Evolutionary conservation across 2,113 vertebrate genomes (phyloP).

Genomic region (Aviceda subcristata): DNA sequence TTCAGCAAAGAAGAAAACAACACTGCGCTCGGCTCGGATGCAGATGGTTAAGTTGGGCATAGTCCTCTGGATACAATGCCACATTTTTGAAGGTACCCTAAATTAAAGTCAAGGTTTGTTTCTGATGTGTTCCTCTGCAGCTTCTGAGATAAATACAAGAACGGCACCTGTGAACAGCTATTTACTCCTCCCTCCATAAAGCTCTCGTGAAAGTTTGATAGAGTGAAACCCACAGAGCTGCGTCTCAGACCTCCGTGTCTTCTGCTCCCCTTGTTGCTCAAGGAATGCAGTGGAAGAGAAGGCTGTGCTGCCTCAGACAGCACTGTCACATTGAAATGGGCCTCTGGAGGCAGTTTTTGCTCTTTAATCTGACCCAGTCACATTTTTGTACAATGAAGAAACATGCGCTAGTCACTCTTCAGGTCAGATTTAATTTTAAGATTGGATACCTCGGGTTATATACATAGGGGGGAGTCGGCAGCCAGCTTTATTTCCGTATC

Average conservation of each 20-base stretch:
- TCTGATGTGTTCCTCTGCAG: neutral
- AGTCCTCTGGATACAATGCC: neutral
- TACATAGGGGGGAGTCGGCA: neutral
- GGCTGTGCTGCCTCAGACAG: neutral
- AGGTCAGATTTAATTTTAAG: neutral
- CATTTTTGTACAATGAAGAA: neutral
- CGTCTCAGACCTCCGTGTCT: neutral
- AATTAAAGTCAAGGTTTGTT: neutral
- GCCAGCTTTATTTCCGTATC: neutral
- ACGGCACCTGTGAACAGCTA: neutral
- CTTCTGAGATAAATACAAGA: neutral
- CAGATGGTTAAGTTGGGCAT: neutral
- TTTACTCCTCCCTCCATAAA: neutral
- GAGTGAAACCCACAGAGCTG: neutral
- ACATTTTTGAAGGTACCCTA: neutral
- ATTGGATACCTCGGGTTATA: neutral
- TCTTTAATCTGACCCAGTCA: neutral
- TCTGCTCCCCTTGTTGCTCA: neutral
- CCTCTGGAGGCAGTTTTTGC: neutral
- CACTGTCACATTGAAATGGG: neutral
- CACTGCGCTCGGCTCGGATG: neutral
- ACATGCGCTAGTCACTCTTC: neutral
- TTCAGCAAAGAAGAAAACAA: neutral
- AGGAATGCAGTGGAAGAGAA: neutral
- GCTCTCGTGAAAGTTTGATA: neutral